A percentile compares a stretch with the other conserved stretches of the same genome.
Conservation (phyloP, 2,113 vertebrate species). For the Grallaria varia region DNA sequence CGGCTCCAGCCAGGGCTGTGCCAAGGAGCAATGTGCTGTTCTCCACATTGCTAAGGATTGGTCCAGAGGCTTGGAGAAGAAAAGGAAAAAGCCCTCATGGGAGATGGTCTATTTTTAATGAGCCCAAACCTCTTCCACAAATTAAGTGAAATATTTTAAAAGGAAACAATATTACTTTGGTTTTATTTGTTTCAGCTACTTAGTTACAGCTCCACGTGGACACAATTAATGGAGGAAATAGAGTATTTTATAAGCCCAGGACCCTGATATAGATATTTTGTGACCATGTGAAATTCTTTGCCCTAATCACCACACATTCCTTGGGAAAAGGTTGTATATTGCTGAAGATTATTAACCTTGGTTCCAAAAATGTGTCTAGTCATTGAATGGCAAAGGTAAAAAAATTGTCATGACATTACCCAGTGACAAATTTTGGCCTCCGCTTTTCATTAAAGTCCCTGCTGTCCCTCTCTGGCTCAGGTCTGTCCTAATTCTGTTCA, state of each 20-base stretch:
- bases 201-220: constrained; percentile 81
- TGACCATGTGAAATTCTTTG: constrained; percentile 77
- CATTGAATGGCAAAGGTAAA: constrained; percentile 37
- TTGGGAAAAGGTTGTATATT: constrained; percentile 44
- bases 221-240: constrained; percentile 84
- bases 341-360: constrained; percentile 45
- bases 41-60: not conserved
- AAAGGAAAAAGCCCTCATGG: constrained; percentile 33
- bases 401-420: not conserved
- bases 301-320: constrained; percentile 77
- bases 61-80: not conserved
- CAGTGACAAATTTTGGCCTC: not conserved
- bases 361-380: constrained; percentile 68
- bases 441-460: not conserved
- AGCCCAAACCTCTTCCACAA: constrained; percentile 77
- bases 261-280: constrained; percentile 71
- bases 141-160: constrained; percentile 80
- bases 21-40: not conserved
- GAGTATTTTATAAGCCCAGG: constrained; percentile 80
- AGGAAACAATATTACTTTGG: constrained; percentile 80
- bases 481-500: not conserved
- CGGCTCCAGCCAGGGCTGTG: not conserved
- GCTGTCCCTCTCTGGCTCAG: not conserved
- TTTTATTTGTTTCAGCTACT: constrained; percentile 85
- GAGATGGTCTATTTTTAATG: constrained; percentile 69